Evolutionary conservation across 2,888 invertebrate genomes (phyloP).

Genomic region (Syrphus vitripennis): DNA sequence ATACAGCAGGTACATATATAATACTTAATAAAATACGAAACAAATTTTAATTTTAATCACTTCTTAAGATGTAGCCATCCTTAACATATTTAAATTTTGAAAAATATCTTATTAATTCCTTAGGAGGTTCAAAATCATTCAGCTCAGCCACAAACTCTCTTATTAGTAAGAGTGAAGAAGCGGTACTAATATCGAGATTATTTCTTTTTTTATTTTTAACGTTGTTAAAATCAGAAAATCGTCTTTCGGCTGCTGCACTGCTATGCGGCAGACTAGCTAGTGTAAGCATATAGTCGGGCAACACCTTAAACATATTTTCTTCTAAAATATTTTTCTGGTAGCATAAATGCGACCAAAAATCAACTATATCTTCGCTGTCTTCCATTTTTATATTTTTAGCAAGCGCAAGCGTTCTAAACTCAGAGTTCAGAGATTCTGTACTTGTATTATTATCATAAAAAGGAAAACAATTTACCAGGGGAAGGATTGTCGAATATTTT

Average conservation of each 20-base stretch:
- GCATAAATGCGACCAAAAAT: constrained; percentile 17
- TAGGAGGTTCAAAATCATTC: background rate
- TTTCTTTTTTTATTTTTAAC: too few species aligned
- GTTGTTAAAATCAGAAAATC: constrained; percentile 1
- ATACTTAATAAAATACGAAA: too few species aligned
- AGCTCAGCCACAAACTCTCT: background rate
- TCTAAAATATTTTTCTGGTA: too few species aligned
- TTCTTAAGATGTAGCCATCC: too few species aligned
- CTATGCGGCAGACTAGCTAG: background rate
- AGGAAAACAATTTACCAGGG: constrained; percentile 10
- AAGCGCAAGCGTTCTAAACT: constrained; percentile 1
- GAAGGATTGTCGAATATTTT: background rate
- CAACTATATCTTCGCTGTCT: background rate
- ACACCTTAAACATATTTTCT: constrained; percentile 16
- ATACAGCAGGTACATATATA: too few species aligned
- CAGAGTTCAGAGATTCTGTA: constrained; percentile 1
- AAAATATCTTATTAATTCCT: background rate
- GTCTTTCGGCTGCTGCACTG: constrained; percentile 8
- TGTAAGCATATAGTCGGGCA: background rate
- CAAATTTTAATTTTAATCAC: too few species aligned
- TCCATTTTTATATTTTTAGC: too few species aligned
- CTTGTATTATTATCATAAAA: background rate
- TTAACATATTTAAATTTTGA: too few species aligned
- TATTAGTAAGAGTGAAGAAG: too few species aligned
- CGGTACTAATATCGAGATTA: too few species aligned